Evolutionary conservation across 2,888 invertebrate genomes (phyloP).

Genomic region (Ichneumoninae sp.): DNA sequence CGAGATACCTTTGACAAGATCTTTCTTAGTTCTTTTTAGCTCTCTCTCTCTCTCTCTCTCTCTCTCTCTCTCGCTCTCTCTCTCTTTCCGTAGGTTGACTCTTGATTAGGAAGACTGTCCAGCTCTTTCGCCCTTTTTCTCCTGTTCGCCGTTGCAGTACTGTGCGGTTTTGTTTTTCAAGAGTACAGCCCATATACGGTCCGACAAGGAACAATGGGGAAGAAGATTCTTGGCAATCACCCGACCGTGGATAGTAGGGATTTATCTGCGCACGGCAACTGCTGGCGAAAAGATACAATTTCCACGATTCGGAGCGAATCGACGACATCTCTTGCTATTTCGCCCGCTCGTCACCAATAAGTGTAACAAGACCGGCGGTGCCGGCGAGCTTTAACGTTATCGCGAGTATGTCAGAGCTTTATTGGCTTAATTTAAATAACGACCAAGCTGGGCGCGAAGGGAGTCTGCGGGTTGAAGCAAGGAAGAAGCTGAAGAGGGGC

Average conservation of each 20-base stretch:
- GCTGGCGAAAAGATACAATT: conserved; percentile 38
- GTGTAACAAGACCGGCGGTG: background rate
- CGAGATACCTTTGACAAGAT: conserved; percentile 70
- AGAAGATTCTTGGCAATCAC: conserved; percentile 54
- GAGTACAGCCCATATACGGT: background rate
- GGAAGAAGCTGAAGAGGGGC: conserved; percentile 6
- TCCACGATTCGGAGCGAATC: conserved; percentile 36
- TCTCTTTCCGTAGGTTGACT: conserved; percentile 39
- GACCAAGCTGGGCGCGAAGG: conserved; percentile 55
- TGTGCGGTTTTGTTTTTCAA: conserved; percentile 22
- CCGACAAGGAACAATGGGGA: conserved; percentile 7
- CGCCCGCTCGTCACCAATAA: conserved; percentile 10
- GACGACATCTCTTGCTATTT: conserved; percentile 26
- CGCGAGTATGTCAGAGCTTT: conserved; percentile 74
- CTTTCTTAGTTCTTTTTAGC: background rate
- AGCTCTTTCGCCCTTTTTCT: conserved; percentile 32
- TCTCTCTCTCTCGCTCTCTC: background rate
- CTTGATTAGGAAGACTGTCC: conserved; percentile 33
- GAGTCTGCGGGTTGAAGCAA: conserved; percentile 13
- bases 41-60: no score
- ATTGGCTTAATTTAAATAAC: conserved; percentile 84
- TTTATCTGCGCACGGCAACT: conserved; percentile 11
- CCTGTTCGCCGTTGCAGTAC: conserved; percentile 7
- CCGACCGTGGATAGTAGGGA: conserved; percentile 17
- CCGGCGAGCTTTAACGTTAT: conserved; percentile 42